Base-by-base conservation (phyloP, 1,140 invertebrate genomes). In the Bombus sibiricus region DNA sequence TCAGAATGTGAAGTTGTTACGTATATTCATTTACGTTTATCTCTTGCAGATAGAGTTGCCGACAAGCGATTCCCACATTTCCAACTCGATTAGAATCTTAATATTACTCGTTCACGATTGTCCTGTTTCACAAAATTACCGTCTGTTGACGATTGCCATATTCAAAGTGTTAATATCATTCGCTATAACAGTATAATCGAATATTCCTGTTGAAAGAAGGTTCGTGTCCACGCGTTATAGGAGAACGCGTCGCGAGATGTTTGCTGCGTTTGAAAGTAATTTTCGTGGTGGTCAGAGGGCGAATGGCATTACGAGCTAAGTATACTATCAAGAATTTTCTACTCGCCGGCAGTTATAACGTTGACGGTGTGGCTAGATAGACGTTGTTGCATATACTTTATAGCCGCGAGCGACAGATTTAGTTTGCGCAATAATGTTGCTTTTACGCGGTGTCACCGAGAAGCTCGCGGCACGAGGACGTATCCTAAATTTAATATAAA, bases 371-470 rank as follows among this genome's bases (percentile, higher is more conserved):
- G 10, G 28, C 10, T 13, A 34, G 57, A 74, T 64, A 71, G 57
- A 6, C 57, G 53, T 47, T 34, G 37, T 34, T 39, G 53, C 9
- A 9, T 32, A 9, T 74, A 75, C 81, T 75, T 82, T 82, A 72
- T 37, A 82, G 57, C 71, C 57, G 41, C 43, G 57, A 32, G 81
- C 53, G 71, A 43, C 81, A 82, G 81, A 82, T 82, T 82, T 66
- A 74, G 81, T 75, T 74, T 47, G 71, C 57, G 81, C 64, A 75
- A 82, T 82, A 47, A 66, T 32, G 57, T 82, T 59, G 57, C 59
- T 25, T 82, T 74, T 62, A 28, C 71, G 69, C 53, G 39, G 10
- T 18, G 66, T n/a, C 37, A 66, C 12, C 68, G 53, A 32, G 34
- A 22, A 43, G 43, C 80, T 39, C 43, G 34, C 34, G 6, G 78